Conservation (phyloP, 1,140 invertebrate genomes). For the Macrotrachela quadricornifera region DNA sequence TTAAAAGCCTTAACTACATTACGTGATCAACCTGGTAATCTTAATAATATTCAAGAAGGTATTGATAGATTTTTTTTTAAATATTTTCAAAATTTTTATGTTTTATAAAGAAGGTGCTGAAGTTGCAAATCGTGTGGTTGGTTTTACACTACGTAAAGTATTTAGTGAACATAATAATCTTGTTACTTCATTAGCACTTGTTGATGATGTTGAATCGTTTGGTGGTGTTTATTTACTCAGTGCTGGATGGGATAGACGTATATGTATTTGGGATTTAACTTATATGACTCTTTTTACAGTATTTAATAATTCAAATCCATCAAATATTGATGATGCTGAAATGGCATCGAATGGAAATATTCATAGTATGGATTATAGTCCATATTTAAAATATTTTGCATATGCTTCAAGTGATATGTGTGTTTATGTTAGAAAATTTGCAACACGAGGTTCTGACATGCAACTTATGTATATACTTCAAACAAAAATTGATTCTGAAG, state of each 20-base stretch:
- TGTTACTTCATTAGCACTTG: constrained; percentile 24
- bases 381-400: constrained; percentile 23
- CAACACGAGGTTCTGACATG: constrained; percentile 21
- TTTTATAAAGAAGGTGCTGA: neutral
- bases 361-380: constrained; percentile 22
- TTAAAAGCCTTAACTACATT: constrained; percentile 22
- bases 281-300: constrained; percentile 3
- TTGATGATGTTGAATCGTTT: constrained; percentile 16
- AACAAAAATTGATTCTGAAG: constrained; percentile 15
- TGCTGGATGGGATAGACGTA: constrained; percentile 27
- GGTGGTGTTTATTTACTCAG: constrained; percentile 19
- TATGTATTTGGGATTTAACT: constrained; percentile 29
- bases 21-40: constrained; percentile 5
- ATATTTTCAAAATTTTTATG: neutral
- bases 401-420: constrained; percentile 27
- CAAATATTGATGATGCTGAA: constrained; percentile 9
- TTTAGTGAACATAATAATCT: constrained; percentile 24
- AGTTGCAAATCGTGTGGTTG: constrained; percentile 28
- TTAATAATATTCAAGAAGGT: neutral
- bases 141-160: constrained; percentile 24
- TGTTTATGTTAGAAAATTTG: constrained; percentile 29
- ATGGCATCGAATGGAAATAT: constrained; percentile 26
- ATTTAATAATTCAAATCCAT: constrained; percentile 1
- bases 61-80: neutral
- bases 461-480: constrained; percentile 23